Evolutionary conservation across 2,797 vertebrate species (phyloP).

Genomic region (Vultur gryphus): DNA sequence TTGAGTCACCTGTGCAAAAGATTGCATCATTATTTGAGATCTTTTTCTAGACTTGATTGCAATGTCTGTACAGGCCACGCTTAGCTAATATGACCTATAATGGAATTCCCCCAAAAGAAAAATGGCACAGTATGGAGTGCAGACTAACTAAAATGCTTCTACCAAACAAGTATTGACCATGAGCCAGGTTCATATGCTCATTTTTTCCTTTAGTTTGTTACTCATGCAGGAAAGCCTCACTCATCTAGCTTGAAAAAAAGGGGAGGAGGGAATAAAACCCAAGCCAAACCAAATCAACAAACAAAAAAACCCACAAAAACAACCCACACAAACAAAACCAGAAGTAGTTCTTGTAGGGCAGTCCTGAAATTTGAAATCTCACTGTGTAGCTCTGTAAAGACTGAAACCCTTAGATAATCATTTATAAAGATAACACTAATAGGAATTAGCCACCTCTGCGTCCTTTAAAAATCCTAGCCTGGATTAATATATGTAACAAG

Average conservation of each 20-base stretch:
- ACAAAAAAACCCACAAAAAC: not conserved
- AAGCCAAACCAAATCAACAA: not conserved
- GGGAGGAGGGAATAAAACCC: not conserved
- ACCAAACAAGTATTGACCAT: not conserved
- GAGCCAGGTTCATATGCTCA: not conserved
- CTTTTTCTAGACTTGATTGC: not conserved
- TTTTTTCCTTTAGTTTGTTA: not conserved
- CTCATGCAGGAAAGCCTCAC: not conserved
- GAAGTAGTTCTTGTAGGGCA: not conserved
- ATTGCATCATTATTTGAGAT: not conserved
- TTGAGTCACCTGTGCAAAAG: not conserved
- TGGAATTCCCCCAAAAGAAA: not conserved
- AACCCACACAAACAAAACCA: not conserved
- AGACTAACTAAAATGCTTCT: not conserved
- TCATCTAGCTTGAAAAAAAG: not conserved
- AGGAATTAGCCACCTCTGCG: fast-evolving
- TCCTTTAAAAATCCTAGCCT: not conserved
- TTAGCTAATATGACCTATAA: not conserved
- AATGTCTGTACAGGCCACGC: not conserved
- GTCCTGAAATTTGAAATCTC: not conserved
- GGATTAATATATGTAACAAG: not conserved
- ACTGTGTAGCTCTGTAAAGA: not conserved
- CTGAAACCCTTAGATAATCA: not conserved
- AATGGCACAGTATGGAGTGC: not conserved
- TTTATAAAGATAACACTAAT: not conserved